Evolutionary conservation across 2,888 invertebrate species (phyloP).

Genomic region (Endotricha flammealis): DNA sequence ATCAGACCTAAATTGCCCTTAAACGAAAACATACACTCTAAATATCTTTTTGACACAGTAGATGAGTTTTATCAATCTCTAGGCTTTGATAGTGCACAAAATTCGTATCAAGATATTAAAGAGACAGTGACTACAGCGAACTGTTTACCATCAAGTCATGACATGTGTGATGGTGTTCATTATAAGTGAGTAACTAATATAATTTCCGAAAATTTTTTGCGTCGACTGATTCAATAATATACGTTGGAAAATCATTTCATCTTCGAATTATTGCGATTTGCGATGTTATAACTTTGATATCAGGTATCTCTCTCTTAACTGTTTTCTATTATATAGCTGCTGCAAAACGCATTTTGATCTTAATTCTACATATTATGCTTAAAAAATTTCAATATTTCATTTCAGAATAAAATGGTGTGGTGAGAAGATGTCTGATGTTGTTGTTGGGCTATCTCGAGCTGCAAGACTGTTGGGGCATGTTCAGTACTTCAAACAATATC

Average conservation of each 20-base stretch:
- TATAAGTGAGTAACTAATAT: slow-evolving; percentile 80
- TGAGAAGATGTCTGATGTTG: slow-evolving; percentile 52
- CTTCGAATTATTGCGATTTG: no score
- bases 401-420: slow-evolving; percentile 70
- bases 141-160: slow-evolving; percentile 84
- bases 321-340: no score
- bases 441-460: slow-evolving; percentile 54
- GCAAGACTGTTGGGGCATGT: slow-evolving; percentile 79
- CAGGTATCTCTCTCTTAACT: no score
- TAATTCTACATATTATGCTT: no score
- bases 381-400: slow-evolving; percentile 11
- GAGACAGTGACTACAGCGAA: slow-evolving; percentile 79
- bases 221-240: no score
- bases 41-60: slow-evolving; percentile 77
- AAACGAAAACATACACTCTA: slow-evolving; percentile 53
- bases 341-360: no score
- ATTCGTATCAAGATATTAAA: slow-evolving; percentile 79
- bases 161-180: slow-evolving; percentile 81
- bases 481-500: slow-evolving; percentile 81
- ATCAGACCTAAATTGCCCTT: slow-evolving; percentile 72
- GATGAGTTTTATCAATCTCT: slow-evolving; percentile 80
- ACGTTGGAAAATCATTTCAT: no score
- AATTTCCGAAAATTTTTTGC: no score
- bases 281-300: no score
- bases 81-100: slow-evolving; percentile 79